A percentile compares a stretch with the other conserved stretches of the same genome.
Conservation (phyloP, 2,888 invertebrate genomes). For the Ischnus inquisitorius region DNA sequence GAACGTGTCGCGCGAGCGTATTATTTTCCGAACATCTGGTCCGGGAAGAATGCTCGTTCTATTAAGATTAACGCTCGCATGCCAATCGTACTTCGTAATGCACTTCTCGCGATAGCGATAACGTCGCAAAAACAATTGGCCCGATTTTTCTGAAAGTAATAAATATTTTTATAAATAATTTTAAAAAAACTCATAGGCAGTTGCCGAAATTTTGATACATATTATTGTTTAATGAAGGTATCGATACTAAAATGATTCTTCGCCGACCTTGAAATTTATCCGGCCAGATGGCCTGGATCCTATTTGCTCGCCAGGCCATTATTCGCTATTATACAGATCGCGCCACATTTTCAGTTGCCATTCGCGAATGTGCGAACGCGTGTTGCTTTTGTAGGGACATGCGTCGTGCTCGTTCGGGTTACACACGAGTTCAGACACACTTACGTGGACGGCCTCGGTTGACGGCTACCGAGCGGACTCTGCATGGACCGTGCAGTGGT, state of each 20-base stretch:
- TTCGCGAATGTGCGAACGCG: neutral
- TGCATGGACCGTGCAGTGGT: conserved; percentile 65
- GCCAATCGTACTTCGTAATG: conserved; percentile 1
- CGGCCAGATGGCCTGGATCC: conserved; percentile 44
- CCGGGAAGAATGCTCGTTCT: conserved; percentile 18
- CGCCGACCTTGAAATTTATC: conserved; percentile 42
- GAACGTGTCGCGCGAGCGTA: conserved; percentile 36
- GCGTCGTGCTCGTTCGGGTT: conserved; percentile 21
- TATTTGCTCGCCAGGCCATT: conserved; percentile 14
- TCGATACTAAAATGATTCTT: conserved; percentile 12
- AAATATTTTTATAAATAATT: too few species aligned
- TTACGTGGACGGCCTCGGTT: conserved; percentile 68
- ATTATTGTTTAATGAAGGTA: neutral
- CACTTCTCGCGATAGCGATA: neutral
- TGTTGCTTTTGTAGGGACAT: neutral
- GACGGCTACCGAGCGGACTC: conserved; percentile 54
- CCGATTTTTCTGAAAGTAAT: neutral
- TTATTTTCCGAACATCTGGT: conserved; percentile 44
- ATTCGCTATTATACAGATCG: conserved; percentile 44
- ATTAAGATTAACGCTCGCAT: neutral
- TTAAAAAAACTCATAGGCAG: too few species aligned
- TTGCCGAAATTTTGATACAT: neutral
- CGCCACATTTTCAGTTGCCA: conserved; percentile 32
- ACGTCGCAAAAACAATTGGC: neutral
- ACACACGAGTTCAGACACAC: conserved; percentile 54